phyloP scores from a whole-genome alignment of 1,140 invertebrate species.

The Ceratosolen fusciceps region DNA sequence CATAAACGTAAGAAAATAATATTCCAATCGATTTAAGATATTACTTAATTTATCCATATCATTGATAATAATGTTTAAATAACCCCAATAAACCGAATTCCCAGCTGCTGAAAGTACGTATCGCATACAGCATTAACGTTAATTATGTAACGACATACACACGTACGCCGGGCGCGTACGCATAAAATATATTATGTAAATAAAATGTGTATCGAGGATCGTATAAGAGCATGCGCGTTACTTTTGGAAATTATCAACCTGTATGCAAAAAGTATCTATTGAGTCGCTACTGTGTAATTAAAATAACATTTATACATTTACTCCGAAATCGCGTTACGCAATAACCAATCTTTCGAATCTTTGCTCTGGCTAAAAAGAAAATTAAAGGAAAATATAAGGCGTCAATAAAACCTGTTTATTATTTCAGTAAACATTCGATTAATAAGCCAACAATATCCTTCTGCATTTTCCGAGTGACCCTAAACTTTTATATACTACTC shows the following conservation, averaged over 20 bases:
- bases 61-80: too few species aligned
- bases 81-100: too few species aligned
- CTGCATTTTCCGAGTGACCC: not conserved
- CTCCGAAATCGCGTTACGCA: slow-evolving; percentile 4
- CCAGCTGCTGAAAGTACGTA: not conserved
- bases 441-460: not conserved
- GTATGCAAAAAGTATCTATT: not conserved
- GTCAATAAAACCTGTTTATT: not conserved
- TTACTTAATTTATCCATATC: too few species aligned
- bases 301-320: slow-evolving; percentile 15
- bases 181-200: slow-evolving; percentile 22
- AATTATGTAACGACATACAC: not conserved
- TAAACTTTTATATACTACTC: not conserved
- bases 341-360: not conserved
- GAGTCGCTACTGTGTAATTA: slow-evolving; percentile 16
- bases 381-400: slow-evolving; percentile 10
- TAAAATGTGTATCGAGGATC: not conserved
- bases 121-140: not conserved
- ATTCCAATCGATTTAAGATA: too few species aligned
- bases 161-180: too few species aligned
- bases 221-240: not conserved
- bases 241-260: slow-evolving; percentile 1
- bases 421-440: slow-evolving; percentile 1
- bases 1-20: too few species aligned
- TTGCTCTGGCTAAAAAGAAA: not conserved